A percentile compares a stretch with the other conserved stretches of the same genome.
phyloP scores from a whole-genome alignment of 2,888 invertebrate genomes.

The Byasa hedistus region DNA sequence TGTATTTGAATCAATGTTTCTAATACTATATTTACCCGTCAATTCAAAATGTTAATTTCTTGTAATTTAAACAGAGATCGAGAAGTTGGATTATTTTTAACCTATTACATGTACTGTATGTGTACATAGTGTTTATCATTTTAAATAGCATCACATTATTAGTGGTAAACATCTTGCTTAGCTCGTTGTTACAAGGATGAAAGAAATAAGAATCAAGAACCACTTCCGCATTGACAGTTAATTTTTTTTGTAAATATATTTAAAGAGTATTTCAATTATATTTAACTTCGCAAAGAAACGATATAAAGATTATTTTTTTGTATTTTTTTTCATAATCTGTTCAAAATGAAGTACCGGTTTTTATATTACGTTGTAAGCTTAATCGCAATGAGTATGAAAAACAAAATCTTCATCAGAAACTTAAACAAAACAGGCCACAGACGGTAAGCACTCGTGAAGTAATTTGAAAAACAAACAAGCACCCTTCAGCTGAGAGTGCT shows the following conservation, averaged over 20 bases:
- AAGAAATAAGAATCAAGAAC: too few relatives aligned
- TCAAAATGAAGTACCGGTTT: not conserved
- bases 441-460: conserved; percentile 27
- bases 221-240: too few relatives aligned
- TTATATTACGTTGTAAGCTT: conserved; percentile 3
- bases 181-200: too few relatives aligned
- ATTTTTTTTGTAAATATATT: too few relatives aligned
- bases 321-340: not conserved
- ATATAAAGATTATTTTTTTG: not conserved
- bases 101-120: too few relatives aligned
- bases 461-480: conserved; percentile 32
- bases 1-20: too few relatives aligned
- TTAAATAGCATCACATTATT: too few relatives aligned
- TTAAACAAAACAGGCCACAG: conserved; percentile 28
- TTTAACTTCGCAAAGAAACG: not conserved
- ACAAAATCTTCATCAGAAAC: conserved; percentile 27
- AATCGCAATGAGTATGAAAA: conserved; percentile 22
- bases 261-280: too few relatives aligned
- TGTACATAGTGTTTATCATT: too few relatives aligned
- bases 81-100: not conserved
- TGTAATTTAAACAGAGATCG: not conserved
- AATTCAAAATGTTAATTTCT: not conserved
- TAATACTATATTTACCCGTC: too few relatives aligned
- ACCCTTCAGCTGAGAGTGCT: conserved; percentile 28
- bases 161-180: too few relatives aligned